Conservation (phyloP, 2,113 vertebrate species). For the Athene noctua region DNA sequence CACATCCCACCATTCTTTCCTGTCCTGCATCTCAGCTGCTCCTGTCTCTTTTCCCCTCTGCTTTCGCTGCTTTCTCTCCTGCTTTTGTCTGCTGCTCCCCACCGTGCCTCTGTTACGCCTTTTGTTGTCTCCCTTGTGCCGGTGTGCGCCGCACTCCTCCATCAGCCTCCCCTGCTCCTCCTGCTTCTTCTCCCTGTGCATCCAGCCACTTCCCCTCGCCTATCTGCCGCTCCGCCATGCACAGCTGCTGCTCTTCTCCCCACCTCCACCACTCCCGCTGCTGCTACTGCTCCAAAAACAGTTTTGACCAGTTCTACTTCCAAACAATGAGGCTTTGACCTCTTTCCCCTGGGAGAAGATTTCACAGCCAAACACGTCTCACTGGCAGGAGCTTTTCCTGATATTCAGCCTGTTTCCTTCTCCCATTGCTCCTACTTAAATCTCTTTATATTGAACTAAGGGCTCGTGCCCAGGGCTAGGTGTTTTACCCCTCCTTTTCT, state of each 20-base stretch:
- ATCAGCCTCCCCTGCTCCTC: not conserved
- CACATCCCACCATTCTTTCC: not conserved
- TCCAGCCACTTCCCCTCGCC: not conserved
- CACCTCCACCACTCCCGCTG: conserved; percentile 35
- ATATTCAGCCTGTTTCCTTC: conserved; percentile 69
- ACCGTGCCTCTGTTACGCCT: not conserved
- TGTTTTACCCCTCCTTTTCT: conserved; percentile 10
- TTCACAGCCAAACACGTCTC: conserved; percentile 70
- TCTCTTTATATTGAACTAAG: conserved; percentile 54
- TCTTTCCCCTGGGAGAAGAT: conserved; percentile 69
- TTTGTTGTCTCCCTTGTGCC: not conserved
- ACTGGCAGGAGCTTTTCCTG: conserved; percentile 69
- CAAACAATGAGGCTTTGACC: conserved; percentile 70
- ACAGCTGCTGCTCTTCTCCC: conserved; percentile 38
- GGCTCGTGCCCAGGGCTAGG: not conserved
- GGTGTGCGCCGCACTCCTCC: not conserved
- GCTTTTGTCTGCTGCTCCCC: conserved; percentile 18
- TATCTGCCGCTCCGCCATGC: not conserved
- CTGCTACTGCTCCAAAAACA: conserved; percentile 39
- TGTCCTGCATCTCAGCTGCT: not conserved
- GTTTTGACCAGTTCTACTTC: conserved; percentile 56
- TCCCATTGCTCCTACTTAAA: conserved; percentile 57
- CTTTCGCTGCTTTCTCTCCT: not conserved
- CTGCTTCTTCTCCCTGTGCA: not conserved
- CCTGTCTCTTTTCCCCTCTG: not conserved